These are phyloP conservation scores for Drosophila pseudoananassae DNA, from an alignment of 1,140 invertebrate species.

Conservation along the genomic window DNA sequence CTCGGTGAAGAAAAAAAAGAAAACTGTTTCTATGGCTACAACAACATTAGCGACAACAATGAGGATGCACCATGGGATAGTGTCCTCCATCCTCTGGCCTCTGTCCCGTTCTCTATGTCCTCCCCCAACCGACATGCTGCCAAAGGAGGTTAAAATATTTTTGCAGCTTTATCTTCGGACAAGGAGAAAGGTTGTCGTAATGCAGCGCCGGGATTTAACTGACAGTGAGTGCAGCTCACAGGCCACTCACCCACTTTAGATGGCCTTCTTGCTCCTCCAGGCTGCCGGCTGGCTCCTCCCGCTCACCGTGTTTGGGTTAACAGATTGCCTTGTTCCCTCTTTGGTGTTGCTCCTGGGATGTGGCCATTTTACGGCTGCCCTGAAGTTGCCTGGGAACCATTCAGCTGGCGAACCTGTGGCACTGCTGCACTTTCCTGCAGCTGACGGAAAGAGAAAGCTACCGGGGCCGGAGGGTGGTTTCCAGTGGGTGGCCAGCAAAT, in stretches of 20 bases:
- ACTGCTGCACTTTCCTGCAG: conserved; percentile 40
- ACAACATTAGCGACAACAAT: conserved; percentile 18
- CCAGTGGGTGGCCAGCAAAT: conserved; percentile 43
- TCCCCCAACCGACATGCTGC: conserved; percentile 66
- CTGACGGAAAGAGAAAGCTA: conserved; percentile 14
- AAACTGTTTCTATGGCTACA: conserved; percentile 4
- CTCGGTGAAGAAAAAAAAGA: background rate
- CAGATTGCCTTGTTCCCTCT: conserved; percentile 65
- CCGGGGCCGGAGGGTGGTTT: background rate
- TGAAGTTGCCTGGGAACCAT: conserved; percentile 62
- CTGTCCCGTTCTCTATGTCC: background rate
- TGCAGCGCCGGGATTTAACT: conserved; percentile 77
- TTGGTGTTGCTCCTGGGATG: conserved; percentile 63
- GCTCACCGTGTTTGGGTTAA: conserved; percentile 48
- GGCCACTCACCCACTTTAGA: conserved; percentile 29
- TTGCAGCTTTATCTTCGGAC: conserved; percentile 82
- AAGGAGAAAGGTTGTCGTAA: conserved; percentile 55
- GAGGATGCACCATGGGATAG: conserved; percentile 21
- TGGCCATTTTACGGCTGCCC: conserved; percentile 76
- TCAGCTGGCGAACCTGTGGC: conserved; percentile 50
- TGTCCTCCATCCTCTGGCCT: conserved; percentile 5
- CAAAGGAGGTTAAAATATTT: conserved; percentile 82
- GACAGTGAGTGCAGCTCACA: conserved; percentile 71
- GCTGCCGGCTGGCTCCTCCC: conserved; percentile 1
- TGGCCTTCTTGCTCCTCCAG: background rate